A percentile compares a stretch with the other conserved stretches of the same genome.
phyloP scores from a whole-genome alignment of 2,888 invertebrate species.

The Cryptosula pallasiana region DNA sequence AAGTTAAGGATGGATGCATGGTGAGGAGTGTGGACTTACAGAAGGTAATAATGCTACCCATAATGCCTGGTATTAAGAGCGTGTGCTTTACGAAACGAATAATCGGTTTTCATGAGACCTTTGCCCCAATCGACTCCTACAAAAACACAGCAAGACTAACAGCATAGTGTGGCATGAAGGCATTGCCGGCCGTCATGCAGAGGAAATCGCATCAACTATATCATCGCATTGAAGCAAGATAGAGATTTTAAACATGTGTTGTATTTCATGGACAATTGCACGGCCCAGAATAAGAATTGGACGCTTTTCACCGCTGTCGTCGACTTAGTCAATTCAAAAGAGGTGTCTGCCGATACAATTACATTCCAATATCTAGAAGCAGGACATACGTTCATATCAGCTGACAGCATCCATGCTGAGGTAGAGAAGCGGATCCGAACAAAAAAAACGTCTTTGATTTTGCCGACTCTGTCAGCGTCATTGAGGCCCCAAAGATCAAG shows the following conservation, averaged over 20 bases:
- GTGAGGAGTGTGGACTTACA: constrained; percentile 29
- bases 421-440: constrained; percentile 23
- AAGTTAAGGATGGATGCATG: not conserved
- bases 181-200: constrained; percentile 26
- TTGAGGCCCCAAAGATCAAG: not conserved
- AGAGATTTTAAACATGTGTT: constrained; percentile 26
- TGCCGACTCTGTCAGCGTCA: constrained; percentile 5
- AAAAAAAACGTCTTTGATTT: constrained; percentile 26
- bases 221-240: constrained; percentile 22
- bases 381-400: constrained; percentile 26
- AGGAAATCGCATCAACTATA: constrained; percentile 28
- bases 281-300: constrained; percentile 30
- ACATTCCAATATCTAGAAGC: constrained; percentile 28
- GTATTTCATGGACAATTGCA: constrained; percentile 29
- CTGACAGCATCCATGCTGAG: not conserved
- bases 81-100: constrained; percentile 26
- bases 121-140: constrained; percentile 16
- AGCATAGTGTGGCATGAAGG: constrained; percentile 28
- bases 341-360: constrained; percentile 20
- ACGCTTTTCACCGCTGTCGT: constrained; percentile 25
- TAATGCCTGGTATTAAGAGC: constrained; percentile 27
- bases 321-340: constrained; percentile 9
- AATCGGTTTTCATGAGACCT: constrained; percentile 27
- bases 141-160: constrained; percentile 26
- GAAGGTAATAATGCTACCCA: constrained; percentile 29